phyloP scores from a whole-genome alignment of 2,888 invertebrate genomes.

The Ernsta delagoae region DNA sequence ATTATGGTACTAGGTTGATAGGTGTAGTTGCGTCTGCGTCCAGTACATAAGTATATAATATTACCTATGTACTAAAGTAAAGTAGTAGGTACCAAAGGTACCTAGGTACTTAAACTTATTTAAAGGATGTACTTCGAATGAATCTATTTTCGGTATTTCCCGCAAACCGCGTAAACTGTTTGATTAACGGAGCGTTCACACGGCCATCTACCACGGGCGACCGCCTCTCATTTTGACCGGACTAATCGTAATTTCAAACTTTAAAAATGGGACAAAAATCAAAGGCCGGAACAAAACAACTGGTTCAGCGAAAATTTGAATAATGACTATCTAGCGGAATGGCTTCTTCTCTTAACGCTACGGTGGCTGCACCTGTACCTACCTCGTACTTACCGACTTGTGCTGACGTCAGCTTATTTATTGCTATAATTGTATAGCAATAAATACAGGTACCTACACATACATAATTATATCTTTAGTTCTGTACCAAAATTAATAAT shows the following conservation, averaged over 20 bases:
- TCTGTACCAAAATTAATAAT: too few species aligned
- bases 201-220: constrained; percentile 80
- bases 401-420: constrained; percentile 49
- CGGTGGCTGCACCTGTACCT: constrained; percentile 64
- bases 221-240: constrained; percentile 76
- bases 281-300: constrained; percentile 82
- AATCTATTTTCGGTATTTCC: constrained; percentile 4
- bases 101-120: too few species aligned
- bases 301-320: constrained; percentile 83
- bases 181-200: constrained; percentile 78
- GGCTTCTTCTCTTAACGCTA: constrained; percentile 74
- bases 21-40: too few species aligned
- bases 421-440: too few species aligned
- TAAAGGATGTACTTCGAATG: not conserved
- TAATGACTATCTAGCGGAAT: constrained; percentile 82
- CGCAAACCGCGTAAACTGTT: constrained; percentile 65
- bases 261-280: constrained; percentile 79
- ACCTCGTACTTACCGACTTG: constrained; percentile 40
- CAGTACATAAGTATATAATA: too few species aligned
- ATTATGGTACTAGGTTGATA: too few species aligned
- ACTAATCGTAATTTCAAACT: constrained; percentile 82
- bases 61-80: too few species aligned
- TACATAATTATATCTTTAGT: too few species aligned
- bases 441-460: too few species aligned
- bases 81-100: too few species aligned